Conservation (phyloP, 64 coral and sea anemone genomes). For the Actinia equina region DNA sequence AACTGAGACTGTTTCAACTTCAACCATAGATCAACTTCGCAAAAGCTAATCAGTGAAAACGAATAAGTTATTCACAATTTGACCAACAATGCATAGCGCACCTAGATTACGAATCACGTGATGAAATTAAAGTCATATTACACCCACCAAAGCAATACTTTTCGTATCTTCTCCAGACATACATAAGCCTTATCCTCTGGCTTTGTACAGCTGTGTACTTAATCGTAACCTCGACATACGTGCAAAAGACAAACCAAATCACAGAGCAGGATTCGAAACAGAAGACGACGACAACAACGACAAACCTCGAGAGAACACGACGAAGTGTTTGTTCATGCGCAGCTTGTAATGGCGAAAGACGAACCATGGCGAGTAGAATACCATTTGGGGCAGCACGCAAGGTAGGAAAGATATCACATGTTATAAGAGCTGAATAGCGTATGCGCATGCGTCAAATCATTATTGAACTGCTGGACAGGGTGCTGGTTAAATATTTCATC, state of each 20-base stretch:
- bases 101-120: too few relatives aligned
- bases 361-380: background rate
- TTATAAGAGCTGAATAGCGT: background rate
- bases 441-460: too few relatives aligned
- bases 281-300: background rate
- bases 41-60: too few relatives aligned
- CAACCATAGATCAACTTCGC: too few relatives aligned
- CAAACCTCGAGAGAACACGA: background rate
- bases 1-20: too few relatives aligned
- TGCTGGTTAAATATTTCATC: too few relatives aligned
- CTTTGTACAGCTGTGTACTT: background rate
- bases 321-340: background rate
- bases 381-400: background rate
- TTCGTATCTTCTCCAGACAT: background rate
- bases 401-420: background rate
- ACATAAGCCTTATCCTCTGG: background rate
- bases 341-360: background rate
- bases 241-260: background rate
- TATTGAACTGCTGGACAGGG: too few relatives aligned
- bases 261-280: background rate
- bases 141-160: background rate
- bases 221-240: background rate
- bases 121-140: too few relatives aligned
- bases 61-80: too few relatives aligned
- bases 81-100: too few relatives aligned